phyloP scores from a whole-genome alignment of 2,797 vertebrate genomes.

The Tangara arthus region DNA sequence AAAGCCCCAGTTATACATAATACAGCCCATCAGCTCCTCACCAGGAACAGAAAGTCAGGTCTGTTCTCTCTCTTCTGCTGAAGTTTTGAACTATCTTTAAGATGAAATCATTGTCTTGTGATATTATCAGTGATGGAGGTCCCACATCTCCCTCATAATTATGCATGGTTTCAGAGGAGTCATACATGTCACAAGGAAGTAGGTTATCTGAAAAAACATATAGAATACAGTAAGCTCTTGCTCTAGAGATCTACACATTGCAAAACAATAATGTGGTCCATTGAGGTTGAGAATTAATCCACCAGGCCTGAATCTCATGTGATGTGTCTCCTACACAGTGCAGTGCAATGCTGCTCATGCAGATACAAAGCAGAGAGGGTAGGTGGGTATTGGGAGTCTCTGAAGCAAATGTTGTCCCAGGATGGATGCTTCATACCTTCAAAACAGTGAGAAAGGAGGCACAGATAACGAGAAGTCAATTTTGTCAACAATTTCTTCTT shows the following conservation, averaged over 20 bases:
- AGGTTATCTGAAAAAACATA: neutral
- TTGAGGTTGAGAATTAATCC: neutral
- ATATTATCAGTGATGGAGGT: neutral
- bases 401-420: neutral
- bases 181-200: neutral
- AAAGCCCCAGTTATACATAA: neutral
- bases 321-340: rapidly evolving
- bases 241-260: neutral
- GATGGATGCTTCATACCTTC: neutral
- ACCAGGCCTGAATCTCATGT: neutral
- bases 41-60: neutral
- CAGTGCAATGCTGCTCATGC: neutral
- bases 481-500: too few species aligned
- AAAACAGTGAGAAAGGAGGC: neutral
- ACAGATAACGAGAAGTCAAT: neutral
- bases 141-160: neutral
- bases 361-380: neutral
- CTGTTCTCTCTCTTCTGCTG: neutral
- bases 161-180: neutral
- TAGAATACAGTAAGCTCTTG: neutral
- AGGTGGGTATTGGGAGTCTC: neutral
- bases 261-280: neutral
- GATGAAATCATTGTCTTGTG: neutral
- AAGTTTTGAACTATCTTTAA: neutral
- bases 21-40: neutral